phyloP scores from a whole-genome alignment of 2,113 vertebrate genomes.

The Lampris megalopsis region DNA sequence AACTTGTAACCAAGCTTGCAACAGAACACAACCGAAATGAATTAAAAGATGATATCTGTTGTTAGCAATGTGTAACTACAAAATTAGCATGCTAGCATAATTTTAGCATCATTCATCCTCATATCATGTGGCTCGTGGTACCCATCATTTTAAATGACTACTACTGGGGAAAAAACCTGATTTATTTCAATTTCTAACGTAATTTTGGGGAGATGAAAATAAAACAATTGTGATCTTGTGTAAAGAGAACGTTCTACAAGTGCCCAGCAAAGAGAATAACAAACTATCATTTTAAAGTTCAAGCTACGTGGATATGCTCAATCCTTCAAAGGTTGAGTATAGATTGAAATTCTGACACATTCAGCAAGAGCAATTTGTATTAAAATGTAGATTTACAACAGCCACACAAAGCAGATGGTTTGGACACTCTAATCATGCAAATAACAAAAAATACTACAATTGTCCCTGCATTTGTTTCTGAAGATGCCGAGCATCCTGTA shows the following conservation, averaged over 20 bases:
- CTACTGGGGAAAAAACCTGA: too few species aligned
- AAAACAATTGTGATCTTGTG: too few species aligned
- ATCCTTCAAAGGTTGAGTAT: too few species aligned
- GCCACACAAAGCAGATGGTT: neutral
- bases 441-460: neutral
- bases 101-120: neutral
- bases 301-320: too few species aligned
- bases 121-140: neutral
- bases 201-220: too few species aligned
- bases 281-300: neutral
- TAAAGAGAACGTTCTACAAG: neutral
- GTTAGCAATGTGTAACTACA: too few species aligned
- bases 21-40: too few species aligned
- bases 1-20: too few species aligned
- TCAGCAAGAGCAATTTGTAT: neutral
- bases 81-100: too few species aligned
- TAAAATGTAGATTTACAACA: neutral
- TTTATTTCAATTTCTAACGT: too few species aligned
- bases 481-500: neutral
- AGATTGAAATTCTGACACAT: too few species aligned
- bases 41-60: too few species aligned
- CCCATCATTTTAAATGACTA: neutral
- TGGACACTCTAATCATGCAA: neutral
- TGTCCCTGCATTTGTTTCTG: neutral
- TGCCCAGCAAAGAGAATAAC: neutral